phyloP scores from a whole-genome alignment of 2,888 invertebrate species.

The Tinea pellionella region DNA sequence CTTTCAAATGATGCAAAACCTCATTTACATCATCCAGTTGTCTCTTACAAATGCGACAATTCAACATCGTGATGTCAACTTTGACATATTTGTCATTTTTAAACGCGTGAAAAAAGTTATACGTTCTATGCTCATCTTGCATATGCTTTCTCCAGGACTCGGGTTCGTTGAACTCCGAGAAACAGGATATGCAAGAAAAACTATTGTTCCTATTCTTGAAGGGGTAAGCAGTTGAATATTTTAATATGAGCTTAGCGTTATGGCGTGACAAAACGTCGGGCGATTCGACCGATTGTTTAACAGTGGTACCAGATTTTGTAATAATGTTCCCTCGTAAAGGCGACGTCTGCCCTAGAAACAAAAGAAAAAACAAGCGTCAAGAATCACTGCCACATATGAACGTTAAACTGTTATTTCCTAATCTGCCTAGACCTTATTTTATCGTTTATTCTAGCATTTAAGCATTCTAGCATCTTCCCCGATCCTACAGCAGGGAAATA shows the following conservation, averaged over 20 bases:
- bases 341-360: constrained; percentile 14
- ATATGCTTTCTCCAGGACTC: constrained; percentile 27
- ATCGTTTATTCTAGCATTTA: too few relatives aligned
- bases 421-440: too few relatives aligned
- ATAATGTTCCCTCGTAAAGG: constrained; percentile 5
- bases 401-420: too few relatives aligned
- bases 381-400: too few relatives aligned
- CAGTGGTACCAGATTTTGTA: neutral
- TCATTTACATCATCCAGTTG: constrained; percentile 41
- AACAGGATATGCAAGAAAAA: constrained; percentile 30
- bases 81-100: constrained; percentile 25
- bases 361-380: too few relatives aligned
- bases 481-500: too few relatives aligned
- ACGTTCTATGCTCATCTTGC: constrained; percentile 34
- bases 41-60: constrained; percentile 54
- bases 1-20: constrained; percentile 46
- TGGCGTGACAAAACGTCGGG: neutral
- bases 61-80: constrained; percentile 55
- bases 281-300: neutral
- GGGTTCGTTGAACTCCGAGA: constrained; percentile 28
- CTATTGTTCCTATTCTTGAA: constrained; percentile 23
- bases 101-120: constrained; percentile 20
- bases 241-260: constrained; percentile 17
- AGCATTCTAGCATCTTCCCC: too few relatives aligned
- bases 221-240: constrained; percentile 23